Conservation (phyloP, 2,797 vertebrate species). For the Leuciscus waleckii region DNA sequence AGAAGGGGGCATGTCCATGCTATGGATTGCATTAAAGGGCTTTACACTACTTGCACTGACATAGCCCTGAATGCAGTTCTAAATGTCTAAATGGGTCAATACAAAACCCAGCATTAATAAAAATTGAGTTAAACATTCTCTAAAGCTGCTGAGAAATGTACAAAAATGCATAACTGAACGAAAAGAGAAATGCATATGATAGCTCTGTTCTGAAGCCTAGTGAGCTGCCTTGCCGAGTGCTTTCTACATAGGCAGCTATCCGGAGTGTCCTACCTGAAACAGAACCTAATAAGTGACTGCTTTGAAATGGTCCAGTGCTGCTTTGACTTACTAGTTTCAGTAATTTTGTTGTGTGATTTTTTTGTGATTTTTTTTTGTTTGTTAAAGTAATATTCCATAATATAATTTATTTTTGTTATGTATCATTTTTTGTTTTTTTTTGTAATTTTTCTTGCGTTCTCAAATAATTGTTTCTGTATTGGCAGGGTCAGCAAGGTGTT, state of each 20-base stretch:
- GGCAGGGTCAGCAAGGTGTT: slow-evolving; percentile 90
- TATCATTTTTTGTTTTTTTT: rapidly evolving
- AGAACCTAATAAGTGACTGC: background rate
- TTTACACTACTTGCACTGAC: slow-evolving; percentile 56
- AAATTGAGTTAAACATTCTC: background rate
- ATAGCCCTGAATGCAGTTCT: slow-evolving; percentile 41
- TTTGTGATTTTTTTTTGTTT: too few species aligned
- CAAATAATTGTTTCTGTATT: background rate
- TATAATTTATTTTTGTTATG: background rate
- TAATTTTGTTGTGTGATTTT: background rate
- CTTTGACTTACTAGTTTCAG: background rate
- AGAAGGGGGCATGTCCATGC: slow-evolving; percentile 5
- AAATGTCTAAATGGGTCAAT: background rate
- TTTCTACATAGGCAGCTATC: background rate
- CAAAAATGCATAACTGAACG: background rate
- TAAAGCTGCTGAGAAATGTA: background rate
- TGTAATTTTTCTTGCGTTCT: background rate
- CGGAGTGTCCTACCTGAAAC: background rate
- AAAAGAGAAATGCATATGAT: background rate
- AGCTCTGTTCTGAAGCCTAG: background rate
- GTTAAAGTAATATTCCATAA: background rate
- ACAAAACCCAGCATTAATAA: background rate
- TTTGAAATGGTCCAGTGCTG: too few species aligned
- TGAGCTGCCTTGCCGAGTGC: background rate
- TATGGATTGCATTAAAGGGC: slow-evolving; percentile 65